phyloP scores from a whole-genome alignment of 2,797 vertebrate genomes.

The Cyprinella venusta region DNA sequence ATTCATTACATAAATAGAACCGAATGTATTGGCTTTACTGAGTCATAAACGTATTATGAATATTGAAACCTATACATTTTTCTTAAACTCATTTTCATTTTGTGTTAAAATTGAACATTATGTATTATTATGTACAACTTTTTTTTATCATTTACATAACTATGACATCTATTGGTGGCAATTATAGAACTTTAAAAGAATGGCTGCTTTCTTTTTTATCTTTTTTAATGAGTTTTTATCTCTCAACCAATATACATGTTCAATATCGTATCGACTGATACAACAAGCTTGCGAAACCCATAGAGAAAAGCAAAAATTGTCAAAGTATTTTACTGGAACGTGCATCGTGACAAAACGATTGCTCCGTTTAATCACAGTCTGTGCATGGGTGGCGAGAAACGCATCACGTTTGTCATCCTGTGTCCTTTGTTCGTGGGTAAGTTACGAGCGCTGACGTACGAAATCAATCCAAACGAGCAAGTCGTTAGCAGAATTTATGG shows the following conservation, averaged over 20 bases:
- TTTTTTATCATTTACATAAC: no score
- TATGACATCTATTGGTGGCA: no score
- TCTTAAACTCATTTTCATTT: no score
- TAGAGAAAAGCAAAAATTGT: neutral
- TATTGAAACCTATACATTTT: no score
- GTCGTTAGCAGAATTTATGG: conserved; percentile 38
- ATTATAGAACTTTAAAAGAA: no score
- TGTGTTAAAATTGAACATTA: no score
- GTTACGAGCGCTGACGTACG: conserved; percentile 21
- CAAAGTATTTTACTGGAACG: neutral
- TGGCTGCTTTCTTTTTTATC: no score
- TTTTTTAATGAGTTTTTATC: no score
- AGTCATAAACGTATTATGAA: no score
- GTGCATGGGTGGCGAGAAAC: conserved; percentile 15
- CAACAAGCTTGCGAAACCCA: neutral
- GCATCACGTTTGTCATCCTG: conserved; percentile 20
- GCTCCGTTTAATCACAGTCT: conserved; percentile 9
- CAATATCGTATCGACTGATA: conserved; percentile 18
- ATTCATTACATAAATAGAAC: no score
- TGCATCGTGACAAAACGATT: neutral
- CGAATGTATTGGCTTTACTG: no score
- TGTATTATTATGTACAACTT: no score
- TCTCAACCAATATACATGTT: neutral
- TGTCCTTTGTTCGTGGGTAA: conserved; percentile 31
- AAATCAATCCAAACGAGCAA: conserved; percentile 39